Conservation (phyloP, 1,140 invertebrate species). For the Piezodorus guildinii region DNA sequence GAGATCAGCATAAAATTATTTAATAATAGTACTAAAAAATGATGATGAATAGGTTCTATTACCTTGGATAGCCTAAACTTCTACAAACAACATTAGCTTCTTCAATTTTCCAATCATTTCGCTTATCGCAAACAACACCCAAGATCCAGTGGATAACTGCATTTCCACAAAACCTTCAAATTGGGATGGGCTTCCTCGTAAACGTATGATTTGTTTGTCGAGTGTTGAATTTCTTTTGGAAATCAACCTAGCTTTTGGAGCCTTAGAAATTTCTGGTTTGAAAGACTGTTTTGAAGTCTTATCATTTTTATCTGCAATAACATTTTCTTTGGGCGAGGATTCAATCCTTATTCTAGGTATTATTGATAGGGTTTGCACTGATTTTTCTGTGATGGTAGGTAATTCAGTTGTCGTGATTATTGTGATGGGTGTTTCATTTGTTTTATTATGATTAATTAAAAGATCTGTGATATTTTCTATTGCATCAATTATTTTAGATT, state of each 20-base stretch:
- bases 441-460: too few species aligned
- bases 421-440: too few species aligned
- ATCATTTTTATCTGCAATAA: background rate
- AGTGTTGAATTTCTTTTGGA: conserved; percentile 1
- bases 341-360: background rate
- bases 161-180: conserved; percentile 44
- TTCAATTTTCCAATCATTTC: conserved; percentile 38
- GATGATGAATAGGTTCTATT: background rate
- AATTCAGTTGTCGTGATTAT: too few species aligned
- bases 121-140: conserved; percentile 42
- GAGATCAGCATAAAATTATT: too few species aligned
- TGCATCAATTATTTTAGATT: too few species aligned
- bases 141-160: conserved; percentile 35
- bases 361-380: too few species aligned
- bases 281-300: too few species aligned
- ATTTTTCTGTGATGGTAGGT: too few species aligned
- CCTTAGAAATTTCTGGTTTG: too few species aligned
- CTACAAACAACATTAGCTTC: conserved; percentile 44
- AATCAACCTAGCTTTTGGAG: background rate
- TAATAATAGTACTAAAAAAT: background rate
- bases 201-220: conserved; percentile 36
- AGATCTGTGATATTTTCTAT: too few species aligned
- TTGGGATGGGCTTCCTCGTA: conserved; percentile 39
- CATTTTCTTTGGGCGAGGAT: background rate
- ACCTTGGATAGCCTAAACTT: conserved; percentile 43